Base-by-base conservation (phyloP, 2,113 vertebrate genomes). In the Passer domesticus region DNA sequence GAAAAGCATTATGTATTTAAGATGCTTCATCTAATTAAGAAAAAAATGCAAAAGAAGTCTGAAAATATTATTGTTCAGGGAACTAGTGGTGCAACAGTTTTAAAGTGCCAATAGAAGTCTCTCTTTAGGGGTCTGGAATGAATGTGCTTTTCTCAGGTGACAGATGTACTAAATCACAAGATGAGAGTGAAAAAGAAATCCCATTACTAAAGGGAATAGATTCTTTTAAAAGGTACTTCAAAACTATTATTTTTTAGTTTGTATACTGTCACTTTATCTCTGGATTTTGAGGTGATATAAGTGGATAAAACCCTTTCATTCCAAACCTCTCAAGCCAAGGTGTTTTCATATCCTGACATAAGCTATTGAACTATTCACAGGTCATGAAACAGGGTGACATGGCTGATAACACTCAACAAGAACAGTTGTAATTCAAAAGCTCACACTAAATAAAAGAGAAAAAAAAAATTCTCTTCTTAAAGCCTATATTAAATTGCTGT, bases 331-430 rank as follows among this genome's bases (percentile, higher is more conserved):
- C 56, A 89, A 87, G 43, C 11, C 72, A 87, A 81, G 49, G 37
- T 89, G 44, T 84, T 95, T 95, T 95, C 35, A 69, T 87, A 89
- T 11, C 35, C 25, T 90, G 60, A 79, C 56, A 79, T 49, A 58
- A 90, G 37, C 25, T 93, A 46, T 87, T 92, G 86, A 92, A 72
- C 56, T 70, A 31, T 82, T 92, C n/a, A 72, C 47, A 81, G 47
- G 43, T 86, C 56, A 53, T 75, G 68, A 94, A 91, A 90, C 21
- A 60, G 27, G 39, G 39, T 91, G 89, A 88, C 85, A 75, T 92
- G 69, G 85, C 64, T 86, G 60, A 80, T 83, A 89, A 81, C 31
- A 46, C 28, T 92, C 78, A 85, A 49, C 11, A 68, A 86, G 69
- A 78, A 13, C 28, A 83, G 43, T 1, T 77, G 75, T 59, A 87